Evolutionary conservation across 2,113 vertebrate species (phyloP).

Genomic region (Urocitellus parryii): DNA sequence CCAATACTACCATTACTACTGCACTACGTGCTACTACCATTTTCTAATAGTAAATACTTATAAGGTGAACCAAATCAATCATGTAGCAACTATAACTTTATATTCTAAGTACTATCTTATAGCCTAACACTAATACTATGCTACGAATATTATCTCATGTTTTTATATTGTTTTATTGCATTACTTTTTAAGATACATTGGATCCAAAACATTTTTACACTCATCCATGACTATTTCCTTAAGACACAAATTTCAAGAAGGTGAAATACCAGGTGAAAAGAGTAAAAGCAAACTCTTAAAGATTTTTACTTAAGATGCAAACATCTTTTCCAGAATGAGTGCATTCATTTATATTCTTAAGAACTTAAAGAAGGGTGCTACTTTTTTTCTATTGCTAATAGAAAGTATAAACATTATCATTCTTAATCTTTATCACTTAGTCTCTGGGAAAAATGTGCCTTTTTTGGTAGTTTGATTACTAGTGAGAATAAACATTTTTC

Average conservation of each 20-base stretch:
- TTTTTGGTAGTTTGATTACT: conserved; percentile 37
- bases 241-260: neutral
- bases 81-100: neutral
- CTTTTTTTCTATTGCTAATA: neutral
- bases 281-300: neutral
- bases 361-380: neutral
- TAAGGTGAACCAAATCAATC: neutral
- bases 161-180: conserved; percentile 15
- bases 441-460: neutral
- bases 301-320: neutral
- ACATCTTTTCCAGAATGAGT: conserved; percentile 18
- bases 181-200: conserved; percentile 16
- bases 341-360: neutral
- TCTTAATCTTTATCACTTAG: neutral
- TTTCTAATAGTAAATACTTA: neutral
- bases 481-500: conserved; percentile 48
- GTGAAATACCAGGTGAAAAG: neutral
- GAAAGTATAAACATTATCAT: neutral
- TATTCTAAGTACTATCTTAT: neutral
- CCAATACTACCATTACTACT: no score
- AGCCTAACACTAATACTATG: neutral
- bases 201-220: neutral
- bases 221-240: neutral
- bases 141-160: neutral
- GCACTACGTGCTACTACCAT: neutral